These are phyloP conservation scores for Luperina testacea DNA, from an alignment of 2,888 invertebrate species.

Conservation along the genomic window DNA sequence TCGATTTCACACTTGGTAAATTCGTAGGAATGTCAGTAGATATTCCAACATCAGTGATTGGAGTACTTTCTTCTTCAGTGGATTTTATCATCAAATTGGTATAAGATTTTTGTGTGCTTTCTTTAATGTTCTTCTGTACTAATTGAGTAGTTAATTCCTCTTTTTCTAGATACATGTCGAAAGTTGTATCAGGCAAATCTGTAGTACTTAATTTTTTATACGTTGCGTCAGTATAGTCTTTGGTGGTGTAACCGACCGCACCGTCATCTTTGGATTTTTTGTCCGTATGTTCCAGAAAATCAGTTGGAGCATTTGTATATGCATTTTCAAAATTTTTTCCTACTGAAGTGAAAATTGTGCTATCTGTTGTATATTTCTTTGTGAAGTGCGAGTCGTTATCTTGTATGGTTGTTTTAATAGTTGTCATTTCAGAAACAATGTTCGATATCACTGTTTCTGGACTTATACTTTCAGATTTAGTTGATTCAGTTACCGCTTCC, in stretches of 20 bases:
- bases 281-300: neutral
- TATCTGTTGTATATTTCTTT: conserved; percentile 11
- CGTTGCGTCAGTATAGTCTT: conserved; percentile 1
- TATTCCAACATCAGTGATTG: neutral
- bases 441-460: neutral
- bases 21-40: conserved; percentile 13
- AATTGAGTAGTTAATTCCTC: conserved; percentile 19
- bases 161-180: neutral
- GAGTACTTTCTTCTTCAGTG: conserved; percentile 19
- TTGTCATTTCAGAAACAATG: neutral
- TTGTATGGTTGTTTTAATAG: neutral
- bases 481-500: conserved; percentile 12
- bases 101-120: conserved; percentile 25
- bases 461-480: conserved; percentile 14
- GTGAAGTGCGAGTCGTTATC: neutral
- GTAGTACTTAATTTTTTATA: conserved; percentile 14
- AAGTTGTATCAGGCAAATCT: conserved; percentile 8
- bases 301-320: conserved; percentile 28
- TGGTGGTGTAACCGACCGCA: neutral
- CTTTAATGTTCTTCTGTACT: conserved; percentile 10
- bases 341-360: conserved; percentile 3
- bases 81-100: conserved; percentile 10
- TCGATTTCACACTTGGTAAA: neutral
- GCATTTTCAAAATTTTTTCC: conserved; percentile 8
- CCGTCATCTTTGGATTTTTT: neutral